phyloP scores from a whole-genome alignment of 2,113 vertebrate species.

The Osmerus eperlanus region DNA sequence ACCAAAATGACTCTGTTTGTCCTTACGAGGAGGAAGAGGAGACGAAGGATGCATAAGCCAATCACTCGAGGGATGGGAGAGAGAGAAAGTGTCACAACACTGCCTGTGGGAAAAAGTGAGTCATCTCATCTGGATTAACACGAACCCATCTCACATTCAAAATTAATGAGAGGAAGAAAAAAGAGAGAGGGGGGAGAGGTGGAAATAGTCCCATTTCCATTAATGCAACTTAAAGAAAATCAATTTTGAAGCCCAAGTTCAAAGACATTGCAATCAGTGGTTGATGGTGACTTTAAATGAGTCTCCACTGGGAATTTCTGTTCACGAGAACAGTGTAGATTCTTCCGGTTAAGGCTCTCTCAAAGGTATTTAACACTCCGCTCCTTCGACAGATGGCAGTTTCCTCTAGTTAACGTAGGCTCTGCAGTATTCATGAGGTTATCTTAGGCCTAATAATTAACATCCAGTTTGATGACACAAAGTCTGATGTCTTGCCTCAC shows the following conservation, averaged over 20 bases:
- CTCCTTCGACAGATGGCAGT: conserved; percentile 41
- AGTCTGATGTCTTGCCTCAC: not conserved
- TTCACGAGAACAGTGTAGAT: conserved; percentile 13
- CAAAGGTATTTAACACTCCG: conserved; percentile 20
- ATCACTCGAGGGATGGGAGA: conserved; percentile 14
- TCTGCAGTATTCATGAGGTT: conserved; percentile 11
- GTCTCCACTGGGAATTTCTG: conserved; percentile 31
- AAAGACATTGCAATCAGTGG: conserved; percentile 45
- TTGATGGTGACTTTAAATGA: conserved; percentile 31
- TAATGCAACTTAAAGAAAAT: conserved; percentile 62
- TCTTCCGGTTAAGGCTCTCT: conserved; percentile 24
- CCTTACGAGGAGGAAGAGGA: conserved; percentile 21
- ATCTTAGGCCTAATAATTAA: conserved; percentile 31
- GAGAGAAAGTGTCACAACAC: conserved; percentile 37
- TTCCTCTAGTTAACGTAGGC: conserved; percentile 25
- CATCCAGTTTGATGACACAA: conserved; percentile 16
- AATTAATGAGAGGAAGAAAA: conserved; percentile 36
- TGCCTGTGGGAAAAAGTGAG: conserved; percentile 13
- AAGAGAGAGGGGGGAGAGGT: conserved; percentile 14
- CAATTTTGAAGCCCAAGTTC: conserved; percentile 51
- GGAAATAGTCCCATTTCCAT: conserved; percentile 35
- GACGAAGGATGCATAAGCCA: conserved; percentile 24
- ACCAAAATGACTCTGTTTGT: conserved; percentile 12
- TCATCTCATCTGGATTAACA: conserved; percentile 37
- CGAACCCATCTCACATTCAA: conserved; percentile 31